Evolutionary conservation across 2,888 invertebrate species (phyloP), one percentile per base, ranked within the genome.

Genomic region (Harpagoxenus sublaevis): DNA sequence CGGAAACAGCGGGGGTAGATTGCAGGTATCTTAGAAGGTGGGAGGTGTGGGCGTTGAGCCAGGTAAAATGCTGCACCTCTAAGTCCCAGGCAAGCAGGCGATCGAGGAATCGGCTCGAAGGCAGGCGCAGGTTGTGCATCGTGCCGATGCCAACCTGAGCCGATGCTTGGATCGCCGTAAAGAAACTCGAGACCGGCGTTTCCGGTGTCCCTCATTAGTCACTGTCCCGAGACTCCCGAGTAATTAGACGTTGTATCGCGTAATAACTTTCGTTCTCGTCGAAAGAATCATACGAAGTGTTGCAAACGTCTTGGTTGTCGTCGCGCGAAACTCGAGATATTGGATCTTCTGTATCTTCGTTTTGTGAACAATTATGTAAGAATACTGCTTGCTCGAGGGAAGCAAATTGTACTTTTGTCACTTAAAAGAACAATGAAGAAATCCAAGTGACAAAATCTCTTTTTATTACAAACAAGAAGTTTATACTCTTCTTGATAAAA

Each of bases 21-120:
- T 35, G 28, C 23, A 42, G 66, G 71, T 68, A 83, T 84, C 68
- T 82, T 62, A 2, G 68, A 83, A 86, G 73, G 89, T 92, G 91
- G 90, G 90, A 93, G 91, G 91, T 92, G 93, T 92, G 91, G 93
- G 92, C 93, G 93, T 93, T 90, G 91, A 90, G 90, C 88, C 93
- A 93, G 93, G 93, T 93, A 93, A 92, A 93, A 92, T 91, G 89
- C 88, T 92, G 92, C 91, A 93, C 92, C 93, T 93, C 92, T 89
- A 90, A 89, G 82, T 92, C 88, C 90, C 92, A 93, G 93, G 93
- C 90, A 85, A 93, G 83, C 93, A 93, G 91, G 86, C 85, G 86
- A 74, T 74, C 63, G 87, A 90, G 89, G 92, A 92, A 90, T 89
- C 84, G 55, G 66, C 18, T 73, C 45, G 71, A 83, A 84, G 88